Conservation (phyloP, 2,888 invertebrate species). For the Liposcelis brunnea region DNA sequence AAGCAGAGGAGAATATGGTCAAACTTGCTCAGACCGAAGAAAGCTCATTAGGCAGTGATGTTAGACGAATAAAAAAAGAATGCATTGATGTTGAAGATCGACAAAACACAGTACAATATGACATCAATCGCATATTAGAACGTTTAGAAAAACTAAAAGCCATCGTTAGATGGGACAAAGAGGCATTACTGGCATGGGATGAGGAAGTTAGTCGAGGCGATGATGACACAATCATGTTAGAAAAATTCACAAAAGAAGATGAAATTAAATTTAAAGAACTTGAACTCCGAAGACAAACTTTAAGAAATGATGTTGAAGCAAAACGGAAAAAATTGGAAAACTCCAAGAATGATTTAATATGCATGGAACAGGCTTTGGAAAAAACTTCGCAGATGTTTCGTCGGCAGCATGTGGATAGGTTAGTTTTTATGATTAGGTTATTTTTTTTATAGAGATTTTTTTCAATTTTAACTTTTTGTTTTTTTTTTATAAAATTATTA, state of each 20-base stretch:
- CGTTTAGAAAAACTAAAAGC: conserved; percentile 45
- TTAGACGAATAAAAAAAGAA: conserved; percentile 21
- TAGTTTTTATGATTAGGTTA: conserved; percentile 28
- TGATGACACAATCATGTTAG: conserved; percentile 50
- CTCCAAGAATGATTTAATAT: conserved; percentile 31
- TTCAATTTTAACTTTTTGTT: background rate
- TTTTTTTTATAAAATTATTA: background rate
- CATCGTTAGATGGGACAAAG: conserved; percentile 49
- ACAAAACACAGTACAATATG: conserved; percentile 19
- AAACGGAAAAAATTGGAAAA: conserved; percentile 30
- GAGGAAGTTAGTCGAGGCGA: conserved; percentile 46
- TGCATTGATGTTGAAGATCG: conserved; percentile 19
- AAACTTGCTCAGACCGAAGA: conserved; percentile 9
- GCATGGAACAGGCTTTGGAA: conserved; percentile 36
- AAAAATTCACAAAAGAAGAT: conserved; percentile 54
- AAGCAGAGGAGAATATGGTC: background rate
- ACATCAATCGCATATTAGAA: conserved; percentile 26
- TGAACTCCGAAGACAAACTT: conserved; percentile 30
- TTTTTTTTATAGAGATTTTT: background rate
- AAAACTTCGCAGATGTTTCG: conserved; percentile 32
- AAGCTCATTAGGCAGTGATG: conserved; percentile 22
- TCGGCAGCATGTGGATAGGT: conserved; percentile 32
- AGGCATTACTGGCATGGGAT: conserved; percentile 51
- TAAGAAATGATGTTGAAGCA: conserved; percentile 23
- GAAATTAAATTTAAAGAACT: conserved; percentile 44